Conservation (phyloP, 1,140 invertebrate species). For the Zaprionus lachaisei region DNA sequence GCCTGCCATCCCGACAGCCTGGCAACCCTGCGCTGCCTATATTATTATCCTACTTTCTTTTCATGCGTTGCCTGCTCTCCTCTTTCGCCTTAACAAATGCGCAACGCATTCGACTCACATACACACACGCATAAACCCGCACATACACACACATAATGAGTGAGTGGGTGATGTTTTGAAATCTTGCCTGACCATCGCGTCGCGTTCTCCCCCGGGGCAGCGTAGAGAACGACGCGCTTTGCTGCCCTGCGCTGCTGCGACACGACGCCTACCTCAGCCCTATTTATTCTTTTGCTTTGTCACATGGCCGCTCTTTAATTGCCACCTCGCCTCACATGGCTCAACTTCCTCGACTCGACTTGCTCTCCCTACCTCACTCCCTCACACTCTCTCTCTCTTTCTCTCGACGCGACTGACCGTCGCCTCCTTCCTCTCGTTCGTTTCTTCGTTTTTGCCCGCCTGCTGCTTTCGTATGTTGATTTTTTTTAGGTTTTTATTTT, state of each 20-base stretch:
- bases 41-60: constrained; percentile 79
- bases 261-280: constrained; percentile 68
- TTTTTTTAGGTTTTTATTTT: constrained; percentile 76
- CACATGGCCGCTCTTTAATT: constrained; percentile 76
- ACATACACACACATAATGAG: constrained; percentile 21
- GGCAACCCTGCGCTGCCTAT: constrained; percentile 46
- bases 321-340: constrained; percentile 58
- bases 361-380: constrained; percentile 12
- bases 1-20: constrained; percentile 13
- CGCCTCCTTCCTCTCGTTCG: constrained; percentile 41
- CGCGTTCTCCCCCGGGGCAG: constrained; percentile 38
- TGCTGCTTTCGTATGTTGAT: constrained; percentile 73
- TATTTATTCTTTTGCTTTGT: constrained; percentile 74
- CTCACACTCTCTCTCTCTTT: constrained; percentile 15
- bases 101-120: constrained; percentile 37
- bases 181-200: constrained; percentile 53
- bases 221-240: neutral
- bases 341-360: constrained; percentile 40
- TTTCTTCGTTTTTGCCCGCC: constrained; percentile 37
- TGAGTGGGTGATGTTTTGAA: constrained; percentile 68
- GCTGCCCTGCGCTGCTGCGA: constrained; percentile 1
- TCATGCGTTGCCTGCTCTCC: constrained; percentile 48
- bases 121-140: constrained; percentile 15
- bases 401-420: constrained; percentile 68
- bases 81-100: constrained; percentile 49